A percentile compares a stretch with the other conserved stretches of the same genome.
These are phyloP conservation scores for Trematocara stigmaticum DNA, from an alignment of 2,113 vertebrate species.

Conservation along the genomic window DNA sequence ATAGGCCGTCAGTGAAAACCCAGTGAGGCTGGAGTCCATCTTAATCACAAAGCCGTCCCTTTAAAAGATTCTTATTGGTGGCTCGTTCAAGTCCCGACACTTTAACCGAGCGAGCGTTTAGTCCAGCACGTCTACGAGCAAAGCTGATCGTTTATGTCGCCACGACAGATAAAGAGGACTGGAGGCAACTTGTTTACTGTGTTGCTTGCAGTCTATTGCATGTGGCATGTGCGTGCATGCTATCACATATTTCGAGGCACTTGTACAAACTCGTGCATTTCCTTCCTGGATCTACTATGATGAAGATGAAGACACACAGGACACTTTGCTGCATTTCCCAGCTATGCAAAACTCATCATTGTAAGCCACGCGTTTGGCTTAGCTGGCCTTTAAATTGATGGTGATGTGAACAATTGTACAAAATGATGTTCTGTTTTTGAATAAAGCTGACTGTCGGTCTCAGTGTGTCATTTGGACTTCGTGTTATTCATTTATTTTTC, in stretches of 20 bases:
- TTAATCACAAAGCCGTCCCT: neutral
- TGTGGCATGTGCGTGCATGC: neutral
- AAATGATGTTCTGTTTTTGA: neutral
- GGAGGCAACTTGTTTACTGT: neutral
- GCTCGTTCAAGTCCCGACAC: neutral
- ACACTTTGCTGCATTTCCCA: neutral
- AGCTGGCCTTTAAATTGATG: neutral
- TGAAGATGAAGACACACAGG: neutral
- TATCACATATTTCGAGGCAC: neutral
- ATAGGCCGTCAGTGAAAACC: accelerated
- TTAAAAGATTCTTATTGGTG: neutral
- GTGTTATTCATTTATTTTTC: accelerated
- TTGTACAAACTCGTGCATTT: neutral
- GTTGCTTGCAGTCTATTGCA: neutral
- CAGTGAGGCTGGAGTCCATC: neutral
- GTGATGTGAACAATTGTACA: neutral
- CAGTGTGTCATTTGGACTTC: neutral
- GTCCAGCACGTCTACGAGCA: neutral
- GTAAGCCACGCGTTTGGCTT: neutral
- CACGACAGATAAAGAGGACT: neutral
- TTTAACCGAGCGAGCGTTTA: neutral
- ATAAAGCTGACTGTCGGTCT: neutral
- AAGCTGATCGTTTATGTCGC: neutral
- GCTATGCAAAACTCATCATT: neutral
- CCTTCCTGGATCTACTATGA: neutral